These are phyloP conservation scores for Diphyllodes magnificus DNA, from an alignment of 2,113 vertebrate species.

Conservation along the genomic window DNA sequence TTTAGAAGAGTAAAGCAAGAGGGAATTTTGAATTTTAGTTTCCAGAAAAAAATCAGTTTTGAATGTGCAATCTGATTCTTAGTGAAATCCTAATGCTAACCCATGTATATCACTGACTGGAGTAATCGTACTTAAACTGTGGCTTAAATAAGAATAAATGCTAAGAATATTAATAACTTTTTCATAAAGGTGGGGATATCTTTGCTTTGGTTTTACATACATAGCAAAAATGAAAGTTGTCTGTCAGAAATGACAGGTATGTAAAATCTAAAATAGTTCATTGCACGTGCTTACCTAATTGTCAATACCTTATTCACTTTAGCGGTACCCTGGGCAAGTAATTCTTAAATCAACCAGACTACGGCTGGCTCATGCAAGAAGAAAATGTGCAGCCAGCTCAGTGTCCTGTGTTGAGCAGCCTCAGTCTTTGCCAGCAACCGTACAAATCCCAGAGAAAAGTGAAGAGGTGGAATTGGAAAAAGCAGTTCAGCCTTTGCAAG, in stretches of 20 bases:
- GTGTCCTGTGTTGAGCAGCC: conserved; percentile 49
- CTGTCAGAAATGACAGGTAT: neutral
- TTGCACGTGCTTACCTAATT: neutral
- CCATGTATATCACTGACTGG: neutral
- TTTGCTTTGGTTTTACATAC: neutral
- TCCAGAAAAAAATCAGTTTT: neutral
- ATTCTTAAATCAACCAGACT: conserved; percentile 90
- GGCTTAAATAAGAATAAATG: neutral
- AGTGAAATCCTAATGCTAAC: neutral
- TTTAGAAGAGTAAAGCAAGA: neutral
- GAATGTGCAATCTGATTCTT: neutral
- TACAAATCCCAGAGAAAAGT: conserved; percentile 69
- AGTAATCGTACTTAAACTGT: neutral
- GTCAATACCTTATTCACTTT: neutral
- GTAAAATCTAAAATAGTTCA: neutral
- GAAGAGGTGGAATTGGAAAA: conserved; percentile 59
- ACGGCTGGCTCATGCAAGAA: conserved; percentile 75
- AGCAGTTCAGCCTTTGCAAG: conserved; percentile 30
- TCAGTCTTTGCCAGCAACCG: conserved; percentile 69
- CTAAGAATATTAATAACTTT: neutral
- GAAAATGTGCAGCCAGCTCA: conserved; percentile 64
- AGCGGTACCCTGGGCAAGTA: conserved; percentile 94
- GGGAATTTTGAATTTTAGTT: neutral
- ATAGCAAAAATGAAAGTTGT: neutral
- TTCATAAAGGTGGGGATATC: neutral